Percentiles rank a stretch among this genome's conserved stretches.
phyloP scores from a whole-genome alignment of 1,140 invertebrate genomes.

The Pseudomyrmex flavicornis region DNA sequence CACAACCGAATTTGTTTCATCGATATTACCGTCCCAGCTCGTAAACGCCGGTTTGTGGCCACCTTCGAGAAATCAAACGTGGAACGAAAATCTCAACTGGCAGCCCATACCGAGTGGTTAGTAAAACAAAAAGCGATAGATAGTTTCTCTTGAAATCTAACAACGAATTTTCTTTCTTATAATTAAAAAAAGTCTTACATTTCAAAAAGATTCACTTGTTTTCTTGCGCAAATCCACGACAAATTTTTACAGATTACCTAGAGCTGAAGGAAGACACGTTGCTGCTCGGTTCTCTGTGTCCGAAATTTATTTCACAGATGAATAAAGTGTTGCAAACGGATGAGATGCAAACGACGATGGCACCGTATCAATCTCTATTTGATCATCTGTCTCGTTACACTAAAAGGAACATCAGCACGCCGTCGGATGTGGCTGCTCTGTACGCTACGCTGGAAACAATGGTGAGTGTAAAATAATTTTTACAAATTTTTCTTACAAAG shows the following conservation, averaged over 20 bases:
- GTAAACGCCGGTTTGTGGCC: slow-evolving; percentile 81
- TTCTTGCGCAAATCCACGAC: not conserved
- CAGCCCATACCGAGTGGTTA: slow-evolving; percentile 79
- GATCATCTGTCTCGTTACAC: slow-evolving; percentile 68
- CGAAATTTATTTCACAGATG: slow-evolving; percentile 72
- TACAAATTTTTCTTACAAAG: not conserved
- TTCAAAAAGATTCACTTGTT: not conserved
- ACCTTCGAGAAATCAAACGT: slow-evolving; percentile 73
- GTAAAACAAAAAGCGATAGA: not conserved
- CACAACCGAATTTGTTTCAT: slow-evolving; percentile 87
- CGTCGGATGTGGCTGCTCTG: slow-evolving; percentile 72
- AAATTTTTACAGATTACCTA: slow-evolving; percentile 73
- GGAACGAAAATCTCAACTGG: slow-evolving; percentile 77
- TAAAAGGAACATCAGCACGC: slow-evolving; percentile 66
- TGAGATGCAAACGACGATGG: not conserved
- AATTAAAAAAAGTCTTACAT: no score
- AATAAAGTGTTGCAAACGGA: slow-evolving; percentile 37
- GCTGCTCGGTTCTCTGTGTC: slow-evolving; percentile 78
- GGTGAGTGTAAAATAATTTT: slow-evolving; percentile 64
- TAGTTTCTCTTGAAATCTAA: no score
- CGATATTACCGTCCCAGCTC: slow-evolving; percentile 84
- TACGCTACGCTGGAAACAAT: slow-evolving; percentile 76
- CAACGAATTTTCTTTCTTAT: no score
- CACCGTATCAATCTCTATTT: slow-evolving; percentile 63
- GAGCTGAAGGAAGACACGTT: slow-evolving; percentile 69